Evolutionary conservation across 2,888 invertebrate species (phyloP), one percentile per base, ranked within the genome.

Genomic region (Lutraria lutraria): DNA sequence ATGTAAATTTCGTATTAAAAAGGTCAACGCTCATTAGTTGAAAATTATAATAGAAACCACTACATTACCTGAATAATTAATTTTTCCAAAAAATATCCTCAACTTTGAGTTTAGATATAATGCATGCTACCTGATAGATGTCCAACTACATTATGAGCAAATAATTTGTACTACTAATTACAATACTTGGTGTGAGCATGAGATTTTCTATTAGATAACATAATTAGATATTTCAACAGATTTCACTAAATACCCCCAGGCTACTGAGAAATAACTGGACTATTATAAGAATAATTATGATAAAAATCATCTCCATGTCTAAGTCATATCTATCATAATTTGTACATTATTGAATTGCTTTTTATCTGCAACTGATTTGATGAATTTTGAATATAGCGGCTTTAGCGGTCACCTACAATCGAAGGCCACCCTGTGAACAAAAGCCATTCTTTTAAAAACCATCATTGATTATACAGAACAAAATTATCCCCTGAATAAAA

Each of bases 181-280:
- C 1, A 76, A 34, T 76, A 76, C 31, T 31, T 76, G 0, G 31
- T 31, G 34, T 16, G 31, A 34, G 76, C 8, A 76, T 31, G 15
- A n/a, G 76, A 76, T 76, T 34, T 76, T 34, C 16, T 76, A 31
- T 76, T 15, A 76, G 76, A 76, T 76, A 76, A 76, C 76, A 76
- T 34, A 34, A 34, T 76, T 34, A 12, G 15, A 34, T 76, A 76
- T 76, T 76, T 76, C 76, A 76, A 76, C 76, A 76, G 16, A 4
- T 76, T 76, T 76, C 19, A n/a, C 15, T 16, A 31, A 34, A 34
- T 25, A 76, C 76, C 76, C 31, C 34, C 29, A 34, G 76, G 76
- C 76, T 31, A 68, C 63, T 25, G 63, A 76, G 31, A 31, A 76
- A 76, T 56, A 34, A 76, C 29, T 76, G 31, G 16, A 25, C 31